Base-by-base conservation (phyloP, 2,797 vertebrate genomes). In the Sciurus carolinensis region DNA sequence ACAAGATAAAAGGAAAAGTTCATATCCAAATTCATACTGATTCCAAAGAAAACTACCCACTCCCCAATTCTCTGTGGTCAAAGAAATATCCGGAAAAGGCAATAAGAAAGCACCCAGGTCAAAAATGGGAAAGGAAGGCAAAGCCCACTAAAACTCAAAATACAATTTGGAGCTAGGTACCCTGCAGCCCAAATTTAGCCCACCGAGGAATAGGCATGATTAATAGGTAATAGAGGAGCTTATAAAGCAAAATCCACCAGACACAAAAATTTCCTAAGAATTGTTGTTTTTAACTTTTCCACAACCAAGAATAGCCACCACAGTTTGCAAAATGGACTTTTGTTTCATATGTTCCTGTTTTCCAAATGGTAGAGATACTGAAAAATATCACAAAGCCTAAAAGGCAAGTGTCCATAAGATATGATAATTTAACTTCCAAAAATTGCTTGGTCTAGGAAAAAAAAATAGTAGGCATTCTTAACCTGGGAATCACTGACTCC, bases 1-100 rank as follows among this genome's bases (percentile, higher is more conserved):
- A 91, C 80, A 77, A 96, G 95, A 95, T 95, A 64, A 94, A 96
- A 62, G 36, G 62, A 87, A 90, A 96, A 94, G 54, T 87, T 97
- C 87, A 94, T 36, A 94, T 11, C 47, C 81, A 67, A 80, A 67
- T 87, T 75, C n/a, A 87, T 10, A 59, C 33, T 13, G 57, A 67
- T n/a, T 30, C 64, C 87, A 88, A 93, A 94, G 67, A 72, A 90
- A 88, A 80, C 57, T 52, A 75, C 75, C 71, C 80, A 54, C 24
- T 87, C 47, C 33, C 64, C 73, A 84, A 14, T 2, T 39, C 17
- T 39, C n/a, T 57, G 47, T 36, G 17, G 44, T 52, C 91, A 88
- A 87, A 83, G 39, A 1, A 33, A 11, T 71, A 50, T 47, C 39
- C 79, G 22, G 30, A 87, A 77, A 52, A 82, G 75, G 50, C 0